Conservation (phyloP, 2,113 vertebrate genomes). For the Myotis davidii region DNA sequence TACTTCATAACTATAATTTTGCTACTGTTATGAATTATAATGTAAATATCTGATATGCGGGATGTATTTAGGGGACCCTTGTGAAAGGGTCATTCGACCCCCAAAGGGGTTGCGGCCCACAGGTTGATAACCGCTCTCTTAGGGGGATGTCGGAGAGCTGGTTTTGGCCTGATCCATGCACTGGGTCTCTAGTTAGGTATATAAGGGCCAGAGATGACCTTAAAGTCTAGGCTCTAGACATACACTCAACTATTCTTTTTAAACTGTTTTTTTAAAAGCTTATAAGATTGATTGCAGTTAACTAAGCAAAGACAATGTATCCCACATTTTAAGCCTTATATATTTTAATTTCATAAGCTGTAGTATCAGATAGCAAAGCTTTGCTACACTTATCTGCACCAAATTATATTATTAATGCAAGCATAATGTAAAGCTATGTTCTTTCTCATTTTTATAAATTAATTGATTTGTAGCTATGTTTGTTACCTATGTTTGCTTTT, state of each 20-base stretch:
- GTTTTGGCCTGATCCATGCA: too few relatives aligned
- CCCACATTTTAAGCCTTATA: not conserved
- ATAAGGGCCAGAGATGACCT: not conserved
- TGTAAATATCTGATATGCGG: too few relatives aligned
- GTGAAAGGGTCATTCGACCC: too few relatives aligned
- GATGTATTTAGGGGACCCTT: too few relatives aligned
- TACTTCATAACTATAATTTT: too few relatives aligned
- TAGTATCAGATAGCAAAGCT: not conserved
- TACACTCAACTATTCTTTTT: not conserved
- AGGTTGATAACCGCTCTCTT: too few relatives aligned
- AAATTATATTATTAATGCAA: not conserved
- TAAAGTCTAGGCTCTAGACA: not conserved
- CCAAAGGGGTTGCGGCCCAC: too few relatives aligned
- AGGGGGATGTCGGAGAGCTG: too few relatives aligned
- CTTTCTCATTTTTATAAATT: not conserved
- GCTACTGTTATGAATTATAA: too few relatives aligned
- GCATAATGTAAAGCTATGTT: not conserved
- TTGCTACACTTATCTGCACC: not conserved
- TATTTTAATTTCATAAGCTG: not conserved
- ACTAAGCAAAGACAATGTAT: conserved; percentile 13
- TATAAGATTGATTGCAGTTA: not conserved
- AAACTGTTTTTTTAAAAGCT: not conserved
- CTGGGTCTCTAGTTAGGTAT: not conserved
- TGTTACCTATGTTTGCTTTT: not conserved
- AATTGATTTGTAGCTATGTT: not conserved